Conservation (phyloP, 2,113 vertebrate species). For the Choloepus hoffmanni region DNA sequence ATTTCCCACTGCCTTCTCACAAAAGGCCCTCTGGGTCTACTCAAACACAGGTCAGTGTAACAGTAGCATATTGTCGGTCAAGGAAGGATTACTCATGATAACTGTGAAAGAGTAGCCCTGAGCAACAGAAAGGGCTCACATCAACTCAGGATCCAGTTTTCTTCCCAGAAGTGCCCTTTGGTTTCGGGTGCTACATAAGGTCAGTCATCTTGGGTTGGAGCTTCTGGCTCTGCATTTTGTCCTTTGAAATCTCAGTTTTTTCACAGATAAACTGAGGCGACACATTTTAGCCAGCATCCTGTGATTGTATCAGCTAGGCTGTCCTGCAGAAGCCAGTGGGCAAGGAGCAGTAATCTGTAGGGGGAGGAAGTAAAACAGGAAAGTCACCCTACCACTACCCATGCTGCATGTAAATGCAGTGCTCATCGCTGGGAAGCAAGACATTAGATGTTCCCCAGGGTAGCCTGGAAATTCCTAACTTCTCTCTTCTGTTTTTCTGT, state of each 20-base stretch:
- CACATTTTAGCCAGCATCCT: background rate
- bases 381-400: background rate
- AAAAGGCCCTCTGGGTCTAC: background rate
- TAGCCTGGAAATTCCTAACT: slow-evolving; percentile 19
- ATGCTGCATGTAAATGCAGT: slow-evolving; percentile 14
- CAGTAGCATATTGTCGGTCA: background rate
- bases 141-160: background rate
- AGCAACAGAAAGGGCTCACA: background rate
- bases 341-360: background rate
- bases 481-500: background rate
- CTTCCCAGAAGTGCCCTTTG: background rate
- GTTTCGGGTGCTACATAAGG: rapidly evolving
- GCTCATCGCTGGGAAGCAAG: slow-evolving; percentile 15
- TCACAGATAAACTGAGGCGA: background rate
- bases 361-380: background rate
- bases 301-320: background rate
- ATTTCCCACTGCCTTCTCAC: background rate
- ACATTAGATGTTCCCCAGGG: slow-evolving; percentile 40
- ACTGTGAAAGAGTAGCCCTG: background rate
- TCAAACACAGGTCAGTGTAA: background rate
- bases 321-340: background rate
- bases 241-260: background rate
- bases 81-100: background rate
- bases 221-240: background rate
- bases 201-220: rapidly evolving